These are phyloP conservation scores for Procavia capensis DNA, from an alignment of 2,113 vertebrate genomes.

Conservation along the genomic window DNA sequence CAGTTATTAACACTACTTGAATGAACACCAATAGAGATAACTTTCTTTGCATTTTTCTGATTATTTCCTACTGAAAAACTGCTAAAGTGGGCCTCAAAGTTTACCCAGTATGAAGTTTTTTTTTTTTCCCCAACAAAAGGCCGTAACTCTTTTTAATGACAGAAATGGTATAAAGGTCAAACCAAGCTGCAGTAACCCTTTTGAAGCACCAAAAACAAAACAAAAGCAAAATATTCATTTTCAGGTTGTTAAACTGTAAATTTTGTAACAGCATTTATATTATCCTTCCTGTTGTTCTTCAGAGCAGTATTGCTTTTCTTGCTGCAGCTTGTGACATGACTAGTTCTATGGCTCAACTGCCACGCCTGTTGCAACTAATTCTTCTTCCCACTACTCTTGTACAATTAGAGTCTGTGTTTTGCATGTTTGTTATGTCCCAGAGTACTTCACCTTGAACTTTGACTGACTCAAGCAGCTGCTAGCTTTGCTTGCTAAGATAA, in stretches of 20 bases:
- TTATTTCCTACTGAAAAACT: not conserved
- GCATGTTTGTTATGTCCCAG: constrained; percentile 91
- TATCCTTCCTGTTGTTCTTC: constrained; percentile 95
- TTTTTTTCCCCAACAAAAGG: constrained; percentile 88
- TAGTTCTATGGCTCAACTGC: constrained; percentile 91
- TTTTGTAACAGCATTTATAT: constrained; percentile 94
- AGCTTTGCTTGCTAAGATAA: constrained; percentile 94
- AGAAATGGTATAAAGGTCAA: constrained; percentile 94
- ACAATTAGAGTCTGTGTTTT: constrained; percentile 94
- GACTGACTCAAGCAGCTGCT: constrained; percentile 93
- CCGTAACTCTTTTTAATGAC: constrained; percentile 93
- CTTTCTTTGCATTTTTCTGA: not conserved
- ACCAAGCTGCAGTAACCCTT: constrained; percentile 88
- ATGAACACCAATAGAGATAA: not conserved
- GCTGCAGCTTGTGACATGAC: constrained; percentile 95
- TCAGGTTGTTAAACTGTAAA: constrained; percentile 91
- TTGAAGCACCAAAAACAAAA: constrained; percentile 80
- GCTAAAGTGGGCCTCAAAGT: not conserved
- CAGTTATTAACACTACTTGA: not conserved
- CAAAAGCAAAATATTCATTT: constrained; percentile 45
- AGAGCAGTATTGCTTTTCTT: constrained; percentile 93
- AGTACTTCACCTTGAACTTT: constrained; percentile 94
- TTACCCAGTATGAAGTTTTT: constrained; percentile 28
- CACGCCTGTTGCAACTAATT: constrained; percentile 93
- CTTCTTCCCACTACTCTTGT: constrained; percentile 95